Conservation (phyloP, 2,888 invertebrate species). For the Noctua pronuba region DNA sequence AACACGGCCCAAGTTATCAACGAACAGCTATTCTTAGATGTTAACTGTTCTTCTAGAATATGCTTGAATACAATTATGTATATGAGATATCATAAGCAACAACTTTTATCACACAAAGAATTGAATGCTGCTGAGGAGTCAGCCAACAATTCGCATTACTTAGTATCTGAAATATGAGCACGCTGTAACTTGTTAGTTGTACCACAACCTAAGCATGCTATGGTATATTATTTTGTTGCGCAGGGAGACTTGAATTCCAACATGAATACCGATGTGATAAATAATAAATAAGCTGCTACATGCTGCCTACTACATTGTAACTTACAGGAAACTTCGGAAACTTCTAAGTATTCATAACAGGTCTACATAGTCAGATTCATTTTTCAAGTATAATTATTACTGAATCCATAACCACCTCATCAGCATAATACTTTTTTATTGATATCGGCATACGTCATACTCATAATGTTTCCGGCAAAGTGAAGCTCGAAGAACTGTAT, state of each 20-base stretch:
- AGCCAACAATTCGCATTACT: neutral
- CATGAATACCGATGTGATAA: slow-evolving; percentile 60
- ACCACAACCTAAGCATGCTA: slow-evolving; percentile 67
- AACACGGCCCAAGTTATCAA: slow-evolving; percentile 76
- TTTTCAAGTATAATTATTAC: slow-evolving; percentile 1
- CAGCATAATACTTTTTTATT: slow-evolving; percentile 27
- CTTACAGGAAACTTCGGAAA: slow-evolving; percentile 10
- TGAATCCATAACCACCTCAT: slow-evolving; percentile 23
- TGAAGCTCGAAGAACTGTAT: slow-evolving; percentile 63
- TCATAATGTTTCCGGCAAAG: slow-evolving; percentile 54
- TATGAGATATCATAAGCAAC: neutral
- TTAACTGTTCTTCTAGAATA: slow-evolving; percentile 28
- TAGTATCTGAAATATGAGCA: slow-evolving; percentile 7
- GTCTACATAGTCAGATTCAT: neutral
- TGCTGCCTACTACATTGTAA: slow-evolving; percentile 36
- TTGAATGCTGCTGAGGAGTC: neutral
- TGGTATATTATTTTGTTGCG: slow-evolving; percentile 68
- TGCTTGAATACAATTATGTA: slow-evolving; percentile 6
- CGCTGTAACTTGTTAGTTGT: slow-evolving; percentile 68
- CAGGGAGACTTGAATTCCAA: slow-evolving; percentile 69
- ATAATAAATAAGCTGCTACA: slow-evolving; percentile 61
- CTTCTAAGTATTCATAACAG: neutral
- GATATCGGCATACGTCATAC: slow-evolving; percentile 40
- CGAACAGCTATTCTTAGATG: slow-evolving; percentile 63
- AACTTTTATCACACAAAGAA: neutral